Percentiles rank a stretch among this genome's conserved stretches.
Conservation (phyloP, 2,113 vertebrate species). For the Anthoscopus minutus region DNA sequence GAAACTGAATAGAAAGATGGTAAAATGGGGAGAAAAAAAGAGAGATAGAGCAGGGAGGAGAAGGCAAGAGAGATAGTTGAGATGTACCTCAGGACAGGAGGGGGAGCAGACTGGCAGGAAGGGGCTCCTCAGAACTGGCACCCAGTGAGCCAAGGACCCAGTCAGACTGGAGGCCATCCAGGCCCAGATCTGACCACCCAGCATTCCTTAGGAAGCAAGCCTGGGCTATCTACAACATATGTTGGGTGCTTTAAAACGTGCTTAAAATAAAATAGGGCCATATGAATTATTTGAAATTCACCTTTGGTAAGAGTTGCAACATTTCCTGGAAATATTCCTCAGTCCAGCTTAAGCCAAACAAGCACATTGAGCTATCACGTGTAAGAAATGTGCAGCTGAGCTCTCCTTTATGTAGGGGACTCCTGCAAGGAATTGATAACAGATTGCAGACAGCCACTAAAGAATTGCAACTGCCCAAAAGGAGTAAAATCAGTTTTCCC, state of each 20-base stretch:
- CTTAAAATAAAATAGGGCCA: background rate
- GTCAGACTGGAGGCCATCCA: background rate
- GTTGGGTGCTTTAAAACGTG: background rate
- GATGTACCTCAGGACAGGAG: background rate
- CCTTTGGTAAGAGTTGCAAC: background rate
- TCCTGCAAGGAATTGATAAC: background rate
- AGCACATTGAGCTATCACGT: rapidly evolving
- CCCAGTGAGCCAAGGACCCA: background rate
- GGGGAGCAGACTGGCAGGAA: background rate
- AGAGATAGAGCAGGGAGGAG: background rate
- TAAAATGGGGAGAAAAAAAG: background rate
- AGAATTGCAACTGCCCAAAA: background rate
- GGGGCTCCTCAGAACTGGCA: background rate
- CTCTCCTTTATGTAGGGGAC: background rate
- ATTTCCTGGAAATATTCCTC: background rate
- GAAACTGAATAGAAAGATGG: background rate
- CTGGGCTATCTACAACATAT: background rate
- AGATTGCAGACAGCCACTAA: background rate
- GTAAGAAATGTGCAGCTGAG: background rate
- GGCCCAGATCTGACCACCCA: background rate
- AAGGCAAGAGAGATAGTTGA: background rate
- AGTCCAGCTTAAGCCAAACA: background rate
- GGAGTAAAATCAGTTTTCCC: background rate
- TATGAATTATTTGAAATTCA: background rate
- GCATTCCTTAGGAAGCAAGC: background rate